Percentiles rank a stretch among this genome's conserved stretches.
Conservation (phyloP, 1,140 invertebrate species). For the Drosophila insularis region DNA sequence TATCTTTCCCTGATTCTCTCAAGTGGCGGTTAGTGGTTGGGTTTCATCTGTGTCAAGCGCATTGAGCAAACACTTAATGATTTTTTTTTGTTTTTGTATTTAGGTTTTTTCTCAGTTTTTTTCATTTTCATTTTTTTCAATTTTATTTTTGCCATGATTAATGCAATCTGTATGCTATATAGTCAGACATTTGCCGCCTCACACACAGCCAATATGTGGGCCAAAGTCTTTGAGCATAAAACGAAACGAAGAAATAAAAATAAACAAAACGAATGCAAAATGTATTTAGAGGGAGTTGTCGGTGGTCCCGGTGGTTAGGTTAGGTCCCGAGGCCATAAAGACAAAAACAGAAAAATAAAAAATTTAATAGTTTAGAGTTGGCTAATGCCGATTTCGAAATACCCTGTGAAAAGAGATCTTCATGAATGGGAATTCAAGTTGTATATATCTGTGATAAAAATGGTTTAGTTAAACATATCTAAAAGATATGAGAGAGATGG, state of each 20-base stretch:
- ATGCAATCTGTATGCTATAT: conserved; percentile 57
- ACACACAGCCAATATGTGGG: conserved; percentile 55
- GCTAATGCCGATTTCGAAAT: background rate
- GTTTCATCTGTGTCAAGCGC: conserved; percentile 65
- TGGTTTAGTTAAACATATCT: no score
- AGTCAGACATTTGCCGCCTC: conserved; percentile 41
- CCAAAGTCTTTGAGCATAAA: conserved; percentile 67
- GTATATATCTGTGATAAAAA: no score
- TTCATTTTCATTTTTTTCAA: conserved; percentile 41
- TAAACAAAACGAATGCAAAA: conserved; percentile 55
- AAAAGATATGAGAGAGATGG: no score
- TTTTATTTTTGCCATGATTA: conserved; percentile 61
- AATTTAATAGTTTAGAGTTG: background rate
- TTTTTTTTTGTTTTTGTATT: conserved; percentile 28
- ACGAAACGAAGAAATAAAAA: conserved; percentile 52
- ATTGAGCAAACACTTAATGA: conserved; percentile 66
- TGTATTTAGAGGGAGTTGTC: conserved; percentile 23
- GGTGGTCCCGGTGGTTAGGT: conserved; percentile 51
- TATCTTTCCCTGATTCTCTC: conserved; percentile 34
- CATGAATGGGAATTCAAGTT: no score
- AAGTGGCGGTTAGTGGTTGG: conserved; percentile 44
- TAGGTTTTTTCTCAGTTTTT: conserved; percentile 46
- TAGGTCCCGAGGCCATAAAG: conserved; percentile 20
- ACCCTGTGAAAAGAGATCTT: background rate
- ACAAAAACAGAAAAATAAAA: conserved; percentile 12